Evolutionary conservation across 2,113 vertebrate species (phyloP).

Genomic region (Plecturocebus donacophilus): DNA sequence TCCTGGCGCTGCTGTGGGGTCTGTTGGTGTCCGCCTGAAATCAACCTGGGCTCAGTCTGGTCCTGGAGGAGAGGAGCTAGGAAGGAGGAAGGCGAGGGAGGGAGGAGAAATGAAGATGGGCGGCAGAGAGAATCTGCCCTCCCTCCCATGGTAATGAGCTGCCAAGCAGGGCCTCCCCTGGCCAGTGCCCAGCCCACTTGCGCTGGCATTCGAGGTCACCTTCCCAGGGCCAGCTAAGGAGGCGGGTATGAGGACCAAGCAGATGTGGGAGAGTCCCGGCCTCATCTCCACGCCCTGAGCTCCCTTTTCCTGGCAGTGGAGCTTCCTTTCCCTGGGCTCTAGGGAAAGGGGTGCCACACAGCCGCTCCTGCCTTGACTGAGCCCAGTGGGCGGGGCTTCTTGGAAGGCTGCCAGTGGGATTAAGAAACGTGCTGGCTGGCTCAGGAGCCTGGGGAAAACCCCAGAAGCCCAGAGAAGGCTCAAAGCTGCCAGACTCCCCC

Average conservation of each 20-base stretch:
- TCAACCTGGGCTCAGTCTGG: background rate
- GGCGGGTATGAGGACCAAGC: background rate
- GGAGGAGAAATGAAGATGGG: background rate
- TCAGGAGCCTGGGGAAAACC: slow-evolving; percentile 7
- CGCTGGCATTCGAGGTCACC: background rate
- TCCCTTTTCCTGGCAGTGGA: background rate
- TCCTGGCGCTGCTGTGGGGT: background rate
- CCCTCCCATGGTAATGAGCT: slow-evolving; percentile 67
- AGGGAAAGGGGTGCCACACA: background rate
- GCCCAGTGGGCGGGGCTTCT: background rate
- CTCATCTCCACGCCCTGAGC: background rate
- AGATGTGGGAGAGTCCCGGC: background rate
- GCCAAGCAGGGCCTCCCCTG: slow-evolving; percentile 46
- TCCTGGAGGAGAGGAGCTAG: background rate
- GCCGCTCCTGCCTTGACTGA: background rate
- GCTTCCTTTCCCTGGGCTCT: background rate
- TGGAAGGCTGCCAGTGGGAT: slow-evolving; percentile 5
- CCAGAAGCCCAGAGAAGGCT: background rate
- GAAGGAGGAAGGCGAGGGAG: slow-evolving; percentile 32
- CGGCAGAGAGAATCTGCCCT: slow-evolving; percentile 53
- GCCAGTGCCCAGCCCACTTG: background rate
- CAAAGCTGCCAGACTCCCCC: background rate
- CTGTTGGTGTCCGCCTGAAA: background rate
- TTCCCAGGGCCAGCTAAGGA: background rate
- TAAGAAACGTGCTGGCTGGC: slow-evolving; percentile 7